Evolutionary conservation across 2,797 vertebrate genomes (phyloP), one percentile per base, ranked within the genome.

Genomic region (Myotis planiceps): DNA sequence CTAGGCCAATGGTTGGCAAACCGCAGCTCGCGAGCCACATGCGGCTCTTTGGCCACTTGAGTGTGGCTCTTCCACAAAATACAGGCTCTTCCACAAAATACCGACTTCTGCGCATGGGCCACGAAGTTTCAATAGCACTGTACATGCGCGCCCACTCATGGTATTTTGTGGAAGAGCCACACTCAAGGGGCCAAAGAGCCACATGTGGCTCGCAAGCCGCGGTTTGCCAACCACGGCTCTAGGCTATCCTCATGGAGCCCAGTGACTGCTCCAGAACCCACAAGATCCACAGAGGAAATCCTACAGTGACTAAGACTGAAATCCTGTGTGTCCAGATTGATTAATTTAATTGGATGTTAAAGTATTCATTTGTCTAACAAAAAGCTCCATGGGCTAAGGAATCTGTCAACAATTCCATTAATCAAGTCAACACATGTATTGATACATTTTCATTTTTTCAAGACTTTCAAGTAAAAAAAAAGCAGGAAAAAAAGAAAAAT

Each of bases 401-500:
- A 63, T 9, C 32, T 37, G n/a, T 32, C 21, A 72, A 65, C 63
- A 68, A 69, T 23, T 78, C 19, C 27, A 79, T 66, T 37, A 12
- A 72, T 92, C 49, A 80, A 79, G 13, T 80, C 72, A 74, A 79
- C 6, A 49, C 9, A 21, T 8, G 21, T 49, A 32, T 18, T 63
- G 42, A 55, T 60, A 19, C 9, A 21, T n/a, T 90, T 92, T 90
- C 66, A 21, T 81, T 68, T 89, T 88, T 90, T 69, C 69, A 68
- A 82, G 68, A 92, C 34, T 94, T 88, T 86, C 7, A 80, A 75
- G 39, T 49, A 83, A 71, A 47, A 76, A 25, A 92, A 71, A 80
- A 58, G 13, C 27, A 83, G 19, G 66, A 14, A 9, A 27, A 45
- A 53, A 47, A 15, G 21, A 87, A 2, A 74, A 92, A 68, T 89